A percentile compares a stretch with the other conserved stretches of the same genome.
Evolutionary conservation across 2,888 invertebrate species (phyloP).

Genomic region (Tipula confusa): DNA sequence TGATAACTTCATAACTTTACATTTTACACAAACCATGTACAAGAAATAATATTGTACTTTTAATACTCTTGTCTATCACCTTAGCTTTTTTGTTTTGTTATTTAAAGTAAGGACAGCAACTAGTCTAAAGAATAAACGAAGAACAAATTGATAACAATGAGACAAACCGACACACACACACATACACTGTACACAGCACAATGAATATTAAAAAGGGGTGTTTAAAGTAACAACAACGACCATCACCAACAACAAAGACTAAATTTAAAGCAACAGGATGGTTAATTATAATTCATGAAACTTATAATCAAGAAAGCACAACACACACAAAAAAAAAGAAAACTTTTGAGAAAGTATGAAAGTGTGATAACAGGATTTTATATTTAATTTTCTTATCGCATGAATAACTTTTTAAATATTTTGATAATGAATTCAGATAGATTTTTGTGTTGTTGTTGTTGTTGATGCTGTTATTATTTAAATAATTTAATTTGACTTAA

Average conservation of each 20-base stretch:
- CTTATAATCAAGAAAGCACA: constrained; percentile 25
- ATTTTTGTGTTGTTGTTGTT: not conserved
- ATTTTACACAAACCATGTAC: not conserved
- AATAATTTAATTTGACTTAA: constrained; percentile 25
- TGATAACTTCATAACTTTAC: not conserved
- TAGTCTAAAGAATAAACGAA: not conserved
- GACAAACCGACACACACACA: not conserved
- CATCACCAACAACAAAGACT: not conserved
- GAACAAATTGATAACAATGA: not conserved
- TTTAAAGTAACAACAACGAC: not conserved
- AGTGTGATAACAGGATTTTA: constrained; percentile 25
- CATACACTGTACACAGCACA: too few relatives aligned
- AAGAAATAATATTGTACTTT: not conserved
- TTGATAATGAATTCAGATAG: constrained; percentile 20
- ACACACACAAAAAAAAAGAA: not conserved
- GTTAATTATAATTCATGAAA: constrained; percentile 25
- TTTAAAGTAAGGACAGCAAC: not conserved
- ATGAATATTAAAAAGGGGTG: not conserved
- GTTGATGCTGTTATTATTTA: too few relatives aligned
- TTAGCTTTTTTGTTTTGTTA: not conserved
- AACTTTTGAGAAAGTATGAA: constrained; percentile 9
- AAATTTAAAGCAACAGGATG: constrained; percentile 12
- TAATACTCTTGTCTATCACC: not conserved
- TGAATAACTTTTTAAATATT: constrained; percentile 20
- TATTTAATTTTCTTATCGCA: constrained; percentile 25